Conservation (phyloP, 92 coral and sea anemone genomes). For the Umimayanthus kanabou region DNA sequence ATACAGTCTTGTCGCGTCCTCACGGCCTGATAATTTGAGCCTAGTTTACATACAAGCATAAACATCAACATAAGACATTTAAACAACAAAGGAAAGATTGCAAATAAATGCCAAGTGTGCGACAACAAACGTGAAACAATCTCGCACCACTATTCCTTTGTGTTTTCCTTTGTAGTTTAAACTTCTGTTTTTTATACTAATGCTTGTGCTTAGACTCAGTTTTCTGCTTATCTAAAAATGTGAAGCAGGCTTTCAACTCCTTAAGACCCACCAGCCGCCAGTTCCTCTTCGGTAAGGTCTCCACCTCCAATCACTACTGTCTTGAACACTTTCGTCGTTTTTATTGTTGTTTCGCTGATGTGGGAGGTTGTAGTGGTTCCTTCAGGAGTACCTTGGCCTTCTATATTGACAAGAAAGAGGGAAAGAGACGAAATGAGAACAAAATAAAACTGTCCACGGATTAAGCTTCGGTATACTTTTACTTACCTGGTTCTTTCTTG, state of each 20-base stretch:
- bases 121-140: too few species aligned
- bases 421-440: neutral
- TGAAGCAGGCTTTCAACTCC: neutral
- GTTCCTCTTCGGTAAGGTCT: slow-evolving; percentile 10
- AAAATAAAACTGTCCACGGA: neutral
- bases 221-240: too few species aligned
- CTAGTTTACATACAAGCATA: too few species aligned
- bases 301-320: slow-evolving; percentile 3
- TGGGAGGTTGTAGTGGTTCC: slow-evolving; percentile 7
- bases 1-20: too few species aligned
- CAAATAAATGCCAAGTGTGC: too few species aligned
- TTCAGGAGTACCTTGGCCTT: neutral
- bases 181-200: too few species aligned
- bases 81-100: too few species aligned
- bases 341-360: slow-evolving; percentile 21
- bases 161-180: too few species aligned
- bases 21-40: too few species aligned
- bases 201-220: neutral
- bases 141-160: too few species aligned
- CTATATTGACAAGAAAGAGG: neutral
- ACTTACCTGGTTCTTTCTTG: slow-evolving; percentile 32
- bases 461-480: neutral
- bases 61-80: too few species aligned
- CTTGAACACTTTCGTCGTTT: slow-evolving; percentile 20
- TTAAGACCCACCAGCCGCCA: slow-evolving; percentile 26